A percentile compares a stretch with the other conserved stretches of the same genome.
phyloP scores from a whole-genome alignment of 2,888 invertebrate species.

The Spisula subtruncata region DNA sequence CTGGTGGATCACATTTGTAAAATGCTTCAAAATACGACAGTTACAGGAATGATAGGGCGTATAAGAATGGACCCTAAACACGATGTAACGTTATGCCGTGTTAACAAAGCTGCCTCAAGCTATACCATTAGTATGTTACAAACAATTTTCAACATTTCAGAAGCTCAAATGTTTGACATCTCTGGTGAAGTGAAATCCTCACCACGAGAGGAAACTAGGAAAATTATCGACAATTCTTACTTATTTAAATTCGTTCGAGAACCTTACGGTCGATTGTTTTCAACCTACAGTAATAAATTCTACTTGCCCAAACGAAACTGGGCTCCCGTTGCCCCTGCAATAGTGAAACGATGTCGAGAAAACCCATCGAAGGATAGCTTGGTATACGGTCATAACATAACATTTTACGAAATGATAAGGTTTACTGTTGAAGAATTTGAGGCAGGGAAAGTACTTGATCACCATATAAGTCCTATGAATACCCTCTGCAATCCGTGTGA shows the following conservation, averaged over 20 bases:
- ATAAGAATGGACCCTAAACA: background rate
- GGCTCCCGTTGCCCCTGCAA: background rate
- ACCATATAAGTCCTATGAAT: slow-evolving; percentile 33
- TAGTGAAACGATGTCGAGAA: background rate
- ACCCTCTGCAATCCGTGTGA: background rate
- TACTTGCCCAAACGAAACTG: background rate
- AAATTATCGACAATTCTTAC: background rate
- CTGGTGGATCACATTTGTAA: background rate
- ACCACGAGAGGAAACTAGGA: background rate
- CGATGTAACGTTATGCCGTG: background rate
- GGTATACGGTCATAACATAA: background rate
- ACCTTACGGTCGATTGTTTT: background rate
- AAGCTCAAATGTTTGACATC: background rate
- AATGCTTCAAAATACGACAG: background rate
- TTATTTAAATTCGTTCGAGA: slow-evolving; percentile 7
- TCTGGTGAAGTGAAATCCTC: background rate
- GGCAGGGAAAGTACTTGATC: background rate
- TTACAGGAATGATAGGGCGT: background rate
- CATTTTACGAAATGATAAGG: background rate
- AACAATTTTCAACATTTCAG: background rate
- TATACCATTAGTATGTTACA: background rate
- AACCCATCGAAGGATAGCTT: background rate
- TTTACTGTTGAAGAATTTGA: too few relatives aligned
- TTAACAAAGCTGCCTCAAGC: background rate
- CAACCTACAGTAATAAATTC: too few relatives aligned